phyloP scores from a whole-genome alignment of 2,113 vertebrate genomes.

The Manacus vitellinus region DNA sequence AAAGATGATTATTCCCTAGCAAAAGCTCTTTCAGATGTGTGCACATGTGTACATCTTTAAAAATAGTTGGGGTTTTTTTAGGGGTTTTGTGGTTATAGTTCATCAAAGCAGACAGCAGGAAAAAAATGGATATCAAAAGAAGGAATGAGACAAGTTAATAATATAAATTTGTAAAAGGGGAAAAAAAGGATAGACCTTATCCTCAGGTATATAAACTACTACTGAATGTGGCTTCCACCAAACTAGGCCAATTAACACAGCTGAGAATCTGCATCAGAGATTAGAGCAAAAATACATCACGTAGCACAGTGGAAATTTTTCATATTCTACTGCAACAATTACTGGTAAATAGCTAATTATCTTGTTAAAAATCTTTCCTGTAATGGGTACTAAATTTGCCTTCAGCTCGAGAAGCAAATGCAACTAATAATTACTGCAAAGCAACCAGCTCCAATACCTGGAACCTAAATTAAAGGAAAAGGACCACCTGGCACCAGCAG shows the following conservation, averaged over 20 bases:
- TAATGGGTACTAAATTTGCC: neutral
- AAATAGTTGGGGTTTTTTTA: neutral
- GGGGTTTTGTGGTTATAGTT: neutral
- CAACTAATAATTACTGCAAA: conserved; percentile 24
- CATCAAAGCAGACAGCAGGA: neutral
- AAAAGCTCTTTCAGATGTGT: neutral
- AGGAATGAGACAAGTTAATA: neutral
- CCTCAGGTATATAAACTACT: neutral
- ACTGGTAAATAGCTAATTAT: neutral
- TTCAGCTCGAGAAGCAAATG: neutral
- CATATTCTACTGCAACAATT: neutral
- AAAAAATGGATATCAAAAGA: neutral
- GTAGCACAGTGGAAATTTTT: neutral
- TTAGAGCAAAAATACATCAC: neutral
- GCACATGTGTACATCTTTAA: neutral
- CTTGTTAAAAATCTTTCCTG: neutral
- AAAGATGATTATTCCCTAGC: neutral
- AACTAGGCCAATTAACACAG: neutral
- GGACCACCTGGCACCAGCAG: neutral
- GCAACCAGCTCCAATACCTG: neutral
- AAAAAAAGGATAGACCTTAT: neutral
- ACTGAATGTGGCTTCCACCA: neutral
- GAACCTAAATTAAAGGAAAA: neutral
- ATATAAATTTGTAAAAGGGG: neutral
- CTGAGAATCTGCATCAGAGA: neutral